phyloP scores from a whole-genome alignment of 2,113 vertebrate species.

The Kryptolebias marmoratus region DNA sequence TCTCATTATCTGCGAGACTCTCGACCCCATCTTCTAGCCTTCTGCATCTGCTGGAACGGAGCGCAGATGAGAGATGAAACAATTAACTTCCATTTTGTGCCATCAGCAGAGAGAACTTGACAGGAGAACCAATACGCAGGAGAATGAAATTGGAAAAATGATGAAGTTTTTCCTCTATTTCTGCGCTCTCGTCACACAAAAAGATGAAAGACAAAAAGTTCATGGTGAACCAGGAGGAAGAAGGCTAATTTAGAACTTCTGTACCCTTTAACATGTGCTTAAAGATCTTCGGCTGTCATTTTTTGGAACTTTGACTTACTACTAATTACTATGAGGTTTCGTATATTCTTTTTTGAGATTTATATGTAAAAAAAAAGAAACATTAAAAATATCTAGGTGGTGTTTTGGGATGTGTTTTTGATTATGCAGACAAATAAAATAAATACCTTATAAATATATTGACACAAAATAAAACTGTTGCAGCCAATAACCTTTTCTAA shows the following conservation, averaged over 20 bases:
- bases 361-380: too few species aligned
- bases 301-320: too few species aligned
- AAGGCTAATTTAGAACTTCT: not conserved
- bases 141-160: conserved; percentile 37
- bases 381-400: too few species aligned
- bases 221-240: conserved; percentile 2
- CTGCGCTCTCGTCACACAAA: conserved; percentile 5
- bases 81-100: conserved; percentile 68
- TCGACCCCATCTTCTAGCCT: conserved; percentile 15
- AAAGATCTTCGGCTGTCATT: too few species aligned
- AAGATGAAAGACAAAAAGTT: conserved; percentile 9
- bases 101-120: conserved; percentile 61
- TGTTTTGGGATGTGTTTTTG: too few species aligned
- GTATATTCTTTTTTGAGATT: too few species aligned
- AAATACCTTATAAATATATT: too few species aligned
- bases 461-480: too few species aligned
- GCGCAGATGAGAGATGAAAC: conserved; percentile 65
- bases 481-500: too few species aligned
- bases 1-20: conserved; percentile 62
- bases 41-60: conserved; percentile 47
- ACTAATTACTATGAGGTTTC: too few species aligned
- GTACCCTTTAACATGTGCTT: too few species aligned
- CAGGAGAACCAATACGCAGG: conserved; percentile 27
- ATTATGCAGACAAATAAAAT: too few species aligned
- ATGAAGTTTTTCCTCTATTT: conserved; percentile 1